Evolutionary conservation across 2,113 vertebrate genomes (phyloP), one percentile per base, ranked within the genome.

Genomic region (Melozone crissalis): DNA sequence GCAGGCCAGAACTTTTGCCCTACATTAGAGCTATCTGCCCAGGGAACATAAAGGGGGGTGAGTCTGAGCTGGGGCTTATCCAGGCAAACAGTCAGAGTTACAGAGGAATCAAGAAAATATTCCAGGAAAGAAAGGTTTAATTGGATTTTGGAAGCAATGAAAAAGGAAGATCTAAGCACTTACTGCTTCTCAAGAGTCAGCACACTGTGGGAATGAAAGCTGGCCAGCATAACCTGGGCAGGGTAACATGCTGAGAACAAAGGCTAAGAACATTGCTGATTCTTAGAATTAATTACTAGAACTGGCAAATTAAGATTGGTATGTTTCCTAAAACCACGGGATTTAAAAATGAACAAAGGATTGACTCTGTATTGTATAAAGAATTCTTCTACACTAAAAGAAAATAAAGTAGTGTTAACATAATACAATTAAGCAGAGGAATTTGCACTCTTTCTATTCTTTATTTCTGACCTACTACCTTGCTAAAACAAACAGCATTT

Each of bases 301-400:
- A 84, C 65, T 89, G 73, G 83, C 79, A 94, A 86, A 92, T 95
- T 94, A 94, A 71, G 68, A 86, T 81, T 82, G 90, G 79, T 90
- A 89, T 6, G 47, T 75, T 96, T 95, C 88, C 91, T 81, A 89
- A 95, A 96, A 44, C 82, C 65, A 94, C 2, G 0, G 31, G 76
- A 86, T 79, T 90, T 79, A 83, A 91, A 93, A 95, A 88, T 37
- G 93, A 95, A 88, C 82, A 92, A 95, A 93, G 74, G 91, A 95
- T 84, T 90, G 49, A 87, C 72, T 77, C 55, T 71, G 55, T 89
- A 59, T 90, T 91, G 68, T 37, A 80, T 77, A 76, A 89, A 82
- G 47, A 81, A 65, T 28, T 87, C 51, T 72, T 78, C 72, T 67
- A 68, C 31, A 27, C n/a, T 63, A 73, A 68, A 91, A 90, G 73